These are phyloP conservation scores for Palythoa grandis DNA, from an alignment of 92 coral and sea anemone species.

Conservation along the genomic window DNA sequence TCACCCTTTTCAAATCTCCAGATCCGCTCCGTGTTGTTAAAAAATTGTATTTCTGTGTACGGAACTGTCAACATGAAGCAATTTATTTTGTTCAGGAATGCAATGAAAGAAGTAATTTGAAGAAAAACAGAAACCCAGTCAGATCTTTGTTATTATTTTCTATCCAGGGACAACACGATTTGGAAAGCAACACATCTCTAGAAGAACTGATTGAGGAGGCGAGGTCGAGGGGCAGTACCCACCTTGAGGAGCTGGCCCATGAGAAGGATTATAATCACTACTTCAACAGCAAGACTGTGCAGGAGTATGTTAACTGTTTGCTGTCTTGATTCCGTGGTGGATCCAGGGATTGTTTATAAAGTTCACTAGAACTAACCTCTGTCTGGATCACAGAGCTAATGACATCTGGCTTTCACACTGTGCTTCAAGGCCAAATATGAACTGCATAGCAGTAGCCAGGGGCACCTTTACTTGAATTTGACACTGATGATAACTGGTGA, in stretches of 20 bases:
- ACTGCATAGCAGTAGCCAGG: too few species aligned
- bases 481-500: too few species aligned
- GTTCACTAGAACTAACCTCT: too few species aligned
- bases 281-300: constrained; percentile 82
- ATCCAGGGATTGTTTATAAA: too few species aligned
- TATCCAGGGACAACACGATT: constrained; percentile 77
- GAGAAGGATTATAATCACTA: constrained; percentile 87
- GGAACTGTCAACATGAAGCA: too few species aligned
- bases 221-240: constrained; percentile 61
- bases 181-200: constrained; percentile 62
- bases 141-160: not conserved
- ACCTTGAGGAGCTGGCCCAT: constrained; percentile 76
- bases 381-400: too few species aligned
- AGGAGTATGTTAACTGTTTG: constrained; percentile 71
- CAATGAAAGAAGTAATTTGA: not conserved
- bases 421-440: too few species aligned
- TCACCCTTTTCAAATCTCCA: too few species aligned
- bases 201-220: constrained; percentile 78
- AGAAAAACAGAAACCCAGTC: not conserved
- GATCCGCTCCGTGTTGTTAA: too few species aligned
- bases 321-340: not conserved
- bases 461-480: too few species aligned
- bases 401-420: too few species aligned
- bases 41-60: too few species aligned
- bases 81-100: not conserved